Percentiles rank a stretch among this genome's conserved stretches.
Evolutionary conservation across 1,140 invertebrate species (phyloP).

Genomic region (Drosophila rhopaloa): DNA sequence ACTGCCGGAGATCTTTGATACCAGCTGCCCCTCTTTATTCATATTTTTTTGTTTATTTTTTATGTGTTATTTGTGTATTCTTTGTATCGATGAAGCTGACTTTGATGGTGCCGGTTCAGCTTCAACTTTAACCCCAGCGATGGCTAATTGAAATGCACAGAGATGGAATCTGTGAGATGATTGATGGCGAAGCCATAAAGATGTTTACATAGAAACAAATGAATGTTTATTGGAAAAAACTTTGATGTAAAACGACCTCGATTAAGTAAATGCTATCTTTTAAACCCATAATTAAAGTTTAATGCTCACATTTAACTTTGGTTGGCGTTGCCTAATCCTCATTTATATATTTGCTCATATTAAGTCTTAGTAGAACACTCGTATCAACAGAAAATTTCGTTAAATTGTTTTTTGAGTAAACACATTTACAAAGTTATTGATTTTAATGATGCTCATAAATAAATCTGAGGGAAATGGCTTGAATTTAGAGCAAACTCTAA

Average conservation of each 20-base stretch:
- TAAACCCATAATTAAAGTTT: background rate
- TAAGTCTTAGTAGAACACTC: background rate
- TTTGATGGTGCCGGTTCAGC: slow-evolving; percentile 41
- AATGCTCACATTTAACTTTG: too few species aligned
- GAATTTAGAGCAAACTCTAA: too few species aligned
- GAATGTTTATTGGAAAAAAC: too few species aligned
- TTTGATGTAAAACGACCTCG: slow-evolving; percentile 14
- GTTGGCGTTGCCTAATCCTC: background rate
- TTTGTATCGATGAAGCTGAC: slow-evolving; percentile 11
- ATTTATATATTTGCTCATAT: background rate
- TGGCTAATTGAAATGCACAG: slow-evolving; percentile 49
- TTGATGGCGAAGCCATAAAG: slow-evolving; percentile 35
- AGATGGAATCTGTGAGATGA: slow-evolving; percentile 35
- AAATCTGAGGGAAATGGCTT: too few species aligned
- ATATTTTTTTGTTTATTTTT: slow-evolving; percentile 24
- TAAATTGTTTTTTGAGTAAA: background rate
- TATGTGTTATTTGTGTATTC: background rate
- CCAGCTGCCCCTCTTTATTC: slow-evolving; percentile 36
- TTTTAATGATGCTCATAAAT: too few species aligned
- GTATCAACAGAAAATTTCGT: background rate
- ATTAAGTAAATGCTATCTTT: slow-evolving; percentile 9
- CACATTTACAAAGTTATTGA: background rate
- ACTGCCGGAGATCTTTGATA: slow-evolving; percentile 14
- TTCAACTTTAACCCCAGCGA: slow-evolving; percentile 28
- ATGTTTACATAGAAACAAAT: slow-evolving; percentile 32